A percentile compares a stretch with the other conserved stretches of the same genome.
Conservation (phyloP, 2,113 vertebrate species). For the Rhea pennata region DNA sequence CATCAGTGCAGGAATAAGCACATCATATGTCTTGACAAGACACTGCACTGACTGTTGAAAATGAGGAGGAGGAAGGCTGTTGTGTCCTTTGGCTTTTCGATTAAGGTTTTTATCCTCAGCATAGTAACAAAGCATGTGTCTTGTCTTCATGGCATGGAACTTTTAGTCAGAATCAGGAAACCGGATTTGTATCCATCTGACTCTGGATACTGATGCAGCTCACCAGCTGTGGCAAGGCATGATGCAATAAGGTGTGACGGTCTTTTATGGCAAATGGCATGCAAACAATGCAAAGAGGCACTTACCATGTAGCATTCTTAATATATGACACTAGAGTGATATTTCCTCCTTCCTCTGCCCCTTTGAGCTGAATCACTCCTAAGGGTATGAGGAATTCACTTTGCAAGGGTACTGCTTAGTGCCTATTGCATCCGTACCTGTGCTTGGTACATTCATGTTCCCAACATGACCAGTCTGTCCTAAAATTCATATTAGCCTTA, state of each 20-base stretch:
- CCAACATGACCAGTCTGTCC: not conserved
- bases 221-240: not conserved
- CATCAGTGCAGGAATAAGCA: not conserved
- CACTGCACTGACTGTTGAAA: not conserved
- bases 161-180: not conserved
- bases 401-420: not conserved
- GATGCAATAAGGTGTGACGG: not conserved
- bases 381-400: not conserved
- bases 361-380: not conserved
- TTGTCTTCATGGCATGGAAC: not conserved
- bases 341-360: not conserved
- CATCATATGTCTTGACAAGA: not conserved
- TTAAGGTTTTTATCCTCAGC: not conserved
- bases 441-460: not conserved
- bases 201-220: not conserved
- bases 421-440: not conserved
- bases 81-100: not conserved
- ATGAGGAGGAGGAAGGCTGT: not conserved
- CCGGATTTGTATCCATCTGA: not conserved
- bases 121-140: not conserved
- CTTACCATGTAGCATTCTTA: not conserved
- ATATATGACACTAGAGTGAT: not conserved
- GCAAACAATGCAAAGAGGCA: not conserved
- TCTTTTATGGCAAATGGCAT: not conserved
- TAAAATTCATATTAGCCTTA: not conserved